phyloP scores from a whole-genome alignment of 2,113 vertebrate genomes.

The Brachypteracias leptosomus region DNA sequence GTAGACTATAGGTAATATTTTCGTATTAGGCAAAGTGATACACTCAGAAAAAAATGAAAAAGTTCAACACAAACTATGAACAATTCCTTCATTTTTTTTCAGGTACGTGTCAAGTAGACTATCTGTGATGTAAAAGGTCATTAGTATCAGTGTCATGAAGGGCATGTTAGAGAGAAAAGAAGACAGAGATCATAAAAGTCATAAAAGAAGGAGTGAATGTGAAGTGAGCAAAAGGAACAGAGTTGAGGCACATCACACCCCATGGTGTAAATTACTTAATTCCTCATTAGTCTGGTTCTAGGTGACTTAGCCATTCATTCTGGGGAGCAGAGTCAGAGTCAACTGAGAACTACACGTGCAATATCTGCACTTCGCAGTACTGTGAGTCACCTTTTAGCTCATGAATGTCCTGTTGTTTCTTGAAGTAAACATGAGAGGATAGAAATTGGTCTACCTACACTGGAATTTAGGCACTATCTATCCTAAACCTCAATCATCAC shows the following conservation, averaged over 20 bases:
- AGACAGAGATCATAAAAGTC: background rate
- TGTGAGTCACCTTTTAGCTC: background rate
- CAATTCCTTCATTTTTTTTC: background rate
- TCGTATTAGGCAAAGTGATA: background rate
- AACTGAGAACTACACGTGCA: background rate
- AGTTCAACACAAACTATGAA: background rate
- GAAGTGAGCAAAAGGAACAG: background rate
- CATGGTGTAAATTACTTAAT: background rate
- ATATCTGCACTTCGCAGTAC: background rate
- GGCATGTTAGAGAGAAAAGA: background rate
- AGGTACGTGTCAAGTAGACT: background rate
- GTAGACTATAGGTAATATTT: background rate
- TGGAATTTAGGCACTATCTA: background rate
- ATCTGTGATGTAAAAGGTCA: background rate
- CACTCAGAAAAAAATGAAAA: background rate
- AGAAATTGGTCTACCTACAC: background rate
- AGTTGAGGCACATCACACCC: rapidly evolving
- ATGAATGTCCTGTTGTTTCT: background rate
- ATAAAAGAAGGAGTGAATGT: background rate
- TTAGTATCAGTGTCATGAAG: background rate
- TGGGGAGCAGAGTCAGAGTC: background rate
- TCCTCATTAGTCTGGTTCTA: background rate
- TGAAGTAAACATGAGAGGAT: background rate
- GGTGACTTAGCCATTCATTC: background rate
- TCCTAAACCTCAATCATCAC: background rate